Conservation (phyloP, 1,140 invertebrate genomes). For the Maniola jurtina region DNA sequence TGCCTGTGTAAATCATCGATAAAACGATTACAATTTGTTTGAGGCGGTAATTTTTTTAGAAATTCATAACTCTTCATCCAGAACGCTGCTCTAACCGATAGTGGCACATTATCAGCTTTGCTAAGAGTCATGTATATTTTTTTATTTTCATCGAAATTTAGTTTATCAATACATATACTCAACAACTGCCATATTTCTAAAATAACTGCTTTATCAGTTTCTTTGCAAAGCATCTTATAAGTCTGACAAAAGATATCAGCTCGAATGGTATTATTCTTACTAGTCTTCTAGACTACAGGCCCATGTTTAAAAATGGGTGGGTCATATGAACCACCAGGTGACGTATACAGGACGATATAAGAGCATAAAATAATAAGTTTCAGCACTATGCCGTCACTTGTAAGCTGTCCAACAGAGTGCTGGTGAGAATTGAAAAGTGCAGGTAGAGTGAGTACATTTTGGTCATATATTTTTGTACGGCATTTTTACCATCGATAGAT, state of each 20-base stretch:
- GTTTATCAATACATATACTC: conserved; percentile 42
- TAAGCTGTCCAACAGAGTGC: no score
- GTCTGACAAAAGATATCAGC: conserved; percentile 43
- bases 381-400: no score
- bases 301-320: no score
- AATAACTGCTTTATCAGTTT: conserved; percentile 30
- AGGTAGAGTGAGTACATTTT: no score
- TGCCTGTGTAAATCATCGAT: conserved; percentile 24
- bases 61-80: conserved; percentile 47
- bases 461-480: no score
- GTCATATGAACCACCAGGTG: no score
- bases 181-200: conserved; percentile 44
- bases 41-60: conserved; percentile 44
- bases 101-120: conserved; percentile 39
- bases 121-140: conserved; percentile 42
- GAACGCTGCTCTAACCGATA: conserved; percentile 35
- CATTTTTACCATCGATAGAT: no score
- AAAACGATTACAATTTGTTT: conserved; percentile 29
- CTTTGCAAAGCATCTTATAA: conserved; percentile 40
- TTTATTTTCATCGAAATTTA: conserved; percentile 46
- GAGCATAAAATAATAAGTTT: no score
- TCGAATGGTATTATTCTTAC: conserved; percentile 47
- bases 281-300: no score
- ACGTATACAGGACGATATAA: no score
- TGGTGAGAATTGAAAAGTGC: no score